Evolutionary conservation across 2,797 vertebrate species (phyloP), one percentile per base, ranked within the genome.

Genomic region (Microctenopoma stevenorrisi): DNA sequence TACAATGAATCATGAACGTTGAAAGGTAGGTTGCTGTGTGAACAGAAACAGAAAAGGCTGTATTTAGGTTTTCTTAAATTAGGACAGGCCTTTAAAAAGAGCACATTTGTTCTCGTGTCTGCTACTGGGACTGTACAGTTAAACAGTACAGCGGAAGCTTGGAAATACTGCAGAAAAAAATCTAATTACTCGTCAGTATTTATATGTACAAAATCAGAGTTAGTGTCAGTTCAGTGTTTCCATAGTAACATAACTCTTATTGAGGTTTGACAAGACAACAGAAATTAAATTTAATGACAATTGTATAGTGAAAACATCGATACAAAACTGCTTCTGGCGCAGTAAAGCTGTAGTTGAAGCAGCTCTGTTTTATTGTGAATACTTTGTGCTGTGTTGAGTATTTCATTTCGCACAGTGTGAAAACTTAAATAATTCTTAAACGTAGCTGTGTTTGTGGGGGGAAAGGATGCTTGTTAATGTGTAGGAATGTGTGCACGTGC

Each of bases 11-110:
- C 43, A 60, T 7, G 18, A 46, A 64, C 12, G 13, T 18, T 38
- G 51, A 50, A 50, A 72, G 49, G 50, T 38, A 3, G 64, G 25
- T 28, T 70, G 61, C 58, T 68, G 49, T 52, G 25, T 60, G 54
- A 78, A 74, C 54, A 2, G 22, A 78, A 68, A 78, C 68, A 68
- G 56, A 48, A 68, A 68, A 56, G 38, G 54, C 28, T 72, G 55
- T 47, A 30, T 76, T 74, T 55, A 50, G 66, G 11, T 62, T 74
- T 72, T 54, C 46, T 57, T 42, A 56, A 71, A 69, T 66, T 53
- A 52, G 62, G 60, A 62, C 48, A 37, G 15, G 26, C 13, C 28
- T 47, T 60, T 56, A 68, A 72, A 43, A 70, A 18, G 25, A 60
- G 52, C 38, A 42, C 60, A 48, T 72, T 59, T 64, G 49, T 55